phyloP scores from a whole-genome alignment of 2,797 vertebrate species.

The Danio aesculapii region DNA sequence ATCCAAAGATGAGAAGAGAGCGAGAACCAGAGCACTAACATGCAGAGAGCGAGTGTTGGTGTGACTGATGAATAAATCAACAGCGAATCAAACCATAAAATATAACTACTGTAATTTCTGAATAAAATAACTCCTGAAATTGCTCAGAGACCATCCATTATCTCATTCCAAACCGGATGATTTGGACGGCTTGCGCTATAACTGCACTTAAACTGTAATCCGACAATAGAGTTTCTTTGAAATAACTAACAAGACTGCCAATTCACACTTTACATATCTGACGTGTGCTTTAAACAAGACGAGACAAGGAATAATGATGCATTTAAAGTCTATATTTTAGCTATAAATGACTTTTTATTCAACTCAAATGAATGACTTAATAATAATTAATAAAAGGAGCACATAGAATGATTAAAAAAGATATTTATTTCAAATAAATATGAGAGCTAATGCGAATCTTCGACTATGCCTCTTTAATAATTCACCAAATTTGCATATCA shows the following conservation, averaged over 20 bases:
- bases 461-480: constrained; percentile 80
- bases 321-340: background rate
- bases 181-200: background rate
- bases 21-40: constrained; percentile 10
- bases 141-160: constrained; percentile 3
- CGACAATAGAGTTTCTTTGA: background rate
- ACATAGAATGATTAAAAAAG: constrained; percentile 69
- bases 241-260: constrained; percentile 8
- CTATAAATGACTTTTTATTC: background rate
- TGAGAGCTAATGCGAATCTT: constrained; percentile 74
- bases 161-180: constrained; percentile 29
- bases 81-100: constrained; percentile 36
- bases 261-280: constrained; percentile 20
- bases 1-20: constrained; percentile 44
- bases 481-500: constrained; percentile 81
- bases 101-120: constrained; percentile 30
- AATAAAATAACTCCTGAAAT: constrained; percentile 33
- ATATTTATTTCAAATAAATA: constrained; percentile 74
- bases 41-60: constrained; percentile 26
- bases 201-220: constrained; percentile 24
- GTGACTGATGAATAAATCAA: constrained; percentile 46
- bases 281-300: constrained; percentile 7
- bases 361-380: constrained; percentile 67
- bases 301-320: background rate
- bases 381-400: constrained; percentile 73